These are phyloP conservation scores for Stenotaenia linearis DNA, from an alignment of 2,888 invertebrate species.

Conservation along the genomic window DNA sequence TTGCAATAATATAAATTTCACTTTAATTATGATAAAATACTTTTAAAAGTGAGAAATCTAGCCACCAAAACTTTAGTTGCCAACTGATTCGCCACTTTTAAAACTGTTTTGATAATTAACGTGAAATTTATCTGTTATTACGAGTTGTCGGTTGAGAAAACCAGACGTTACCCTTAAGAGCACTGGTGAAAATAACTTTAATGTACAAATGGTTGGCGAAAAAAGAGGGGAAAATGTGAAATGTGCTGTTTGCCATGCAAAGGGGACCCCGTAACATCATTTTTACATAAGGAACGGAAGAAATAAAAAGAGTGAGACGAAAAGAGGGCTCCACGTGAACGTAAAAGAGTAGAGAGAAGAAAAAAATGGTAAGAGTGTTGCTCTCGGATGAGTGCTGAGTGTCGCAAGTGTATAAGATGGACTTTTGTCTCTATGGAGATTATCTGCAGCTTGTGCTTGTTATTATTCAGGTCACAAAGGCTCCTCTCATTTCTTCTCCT, in stretches of 20 bases:
- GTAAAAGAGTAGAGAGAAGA: background rate
- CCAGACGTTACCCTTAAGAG: background rate
- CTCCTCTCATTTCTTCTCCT: background rate
- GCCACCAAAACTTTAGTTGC: no score
- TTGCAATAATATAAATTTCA: no score
- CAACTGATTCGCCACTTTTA: no score
- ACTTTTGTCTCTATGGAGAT: constrained; percentile 9
- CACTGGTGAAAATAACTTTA: background rate
- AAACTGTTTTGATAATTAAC: no score
- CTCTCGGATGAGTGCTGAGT: constrained; percentile 4
- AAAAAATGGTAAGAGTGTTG: background rate
- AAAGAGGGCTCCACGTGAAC: background rate
- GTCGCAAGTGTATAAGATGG: constrained; percentile 4
- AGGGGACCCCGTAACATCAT: background rate
- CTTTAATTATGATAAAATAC: no score
- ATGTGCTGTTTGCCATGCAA: constrained; percentile 7
- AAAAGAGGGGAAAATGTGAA: background rate
- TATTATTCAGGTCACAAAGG: constrained; percentile 4
- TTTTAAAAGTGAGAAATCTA: no score
- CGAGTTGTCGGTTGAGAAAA: background rate
- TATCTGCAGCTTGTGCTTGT: constrained; percentile 9
- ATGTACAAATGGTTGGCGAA: background rate
- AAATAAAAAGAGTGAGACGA: background rate
- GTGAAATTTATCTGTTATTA: no score
- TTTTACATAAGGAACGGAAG: background rate